A percentile compares a stretch with the other conserved stretches of the same genome.
phyloP scores from a whole-genome alignment of 2,797 vertebrate species.

The Sebastes minor region DNA sequence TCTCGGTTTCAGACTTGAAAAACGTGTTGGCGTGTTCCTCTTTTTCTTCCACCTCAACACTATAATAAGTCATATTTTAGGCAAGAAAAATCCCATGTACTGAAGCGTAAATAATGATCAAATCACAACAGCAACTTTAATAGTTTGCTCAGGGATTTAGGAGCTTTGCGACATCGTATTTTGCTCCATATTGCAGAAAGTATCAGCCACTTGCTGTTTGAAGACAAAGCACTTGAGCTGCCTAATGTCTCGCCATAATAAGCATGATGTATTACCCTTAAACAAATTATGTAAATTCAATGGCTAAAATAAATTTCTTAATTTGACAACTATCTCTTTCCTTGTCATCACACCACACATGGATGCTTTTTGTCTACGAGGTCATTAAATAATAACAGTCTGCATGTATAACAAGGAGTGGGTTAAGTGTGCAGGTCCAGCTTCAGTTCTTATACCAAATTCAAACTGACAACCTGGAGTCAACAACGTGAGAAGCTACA shows the following conservation, averaged over 20 bases:
- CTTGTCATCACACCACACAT: neutral
- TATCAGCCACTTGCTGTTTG: neutral
- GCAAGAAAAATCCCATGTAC: neutral
- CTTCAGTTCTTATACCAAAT: conserved; percentile 11
- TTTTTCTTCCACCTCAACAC: neutral
- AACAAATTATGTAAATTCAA: neutral
- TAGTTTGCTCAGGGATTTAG: neutral
- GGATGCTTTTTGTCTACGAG: neutral
- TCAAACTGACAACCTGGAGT: conserved; percentile 31
- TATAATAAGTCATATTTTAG: neutral
- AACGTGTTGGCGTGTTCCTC: neutral
- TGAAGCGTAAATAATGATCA: neutral
- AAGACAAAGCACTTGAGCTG: neutral
- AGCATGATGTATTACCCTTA: neutral
- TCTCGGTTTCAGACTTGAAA: neutral
- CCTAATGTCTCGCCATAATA: neutral
- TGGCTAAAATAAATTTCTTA: neutral
- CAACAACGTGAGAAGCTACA: conserved; percentile 3
- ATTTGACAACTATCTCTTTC: neutral
- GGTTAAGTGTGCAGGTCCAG: neutral
- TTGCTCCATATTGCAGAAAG: neutral
- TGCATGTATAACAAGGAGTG: neutral
- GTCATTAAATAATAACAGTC: neutral
- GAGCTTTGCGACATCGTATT: neutral
- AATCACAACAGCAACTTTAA: neutral